Evolutionary conservation across 2,113 vertebrate species (phyloP).

Genomic region (Corvus cornix): DNA sequence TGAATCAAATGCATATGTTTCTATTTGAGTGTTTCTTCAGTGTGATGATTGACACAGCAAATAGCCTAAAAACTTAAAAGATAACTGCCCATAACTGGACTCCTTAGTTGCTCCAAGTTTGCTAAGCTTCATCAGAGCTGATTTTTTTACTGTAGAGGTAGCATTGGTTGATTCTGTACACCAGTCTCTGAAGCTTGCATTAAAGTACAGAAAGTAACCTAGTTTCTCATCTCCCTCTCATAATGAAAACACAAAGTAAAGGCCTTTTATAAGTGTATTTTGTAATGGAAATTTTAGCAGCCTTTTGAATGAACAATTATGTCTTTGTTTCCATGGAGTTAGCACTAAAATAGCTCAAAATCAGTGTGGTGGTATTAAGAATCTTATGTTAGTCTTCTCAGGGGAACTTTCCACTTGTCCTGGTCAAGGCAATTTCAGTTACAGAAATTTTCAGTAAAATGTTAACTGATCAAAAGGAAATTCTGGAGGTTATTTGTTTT

Average conservation of each 20-base stretch:
- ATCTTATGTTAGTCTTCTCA: background rate
- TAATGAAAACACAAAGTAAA: slow-evolving; percentile 30
- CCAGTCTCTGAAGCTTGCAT: background rate
- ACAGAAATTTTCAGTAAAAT: background rate
- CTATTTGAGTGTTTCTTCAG: background rate
- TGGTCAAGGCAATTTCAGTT: background rate
- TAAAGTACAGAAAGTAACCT: background rate
- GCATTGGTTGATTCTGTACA: background rate
- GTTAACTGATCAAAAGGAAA: background rate
- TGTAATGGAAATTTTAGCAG: slow-evolving; percentile 59
- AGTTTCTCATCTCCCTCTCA: background rate
- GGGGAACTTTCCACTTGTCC: background rate
- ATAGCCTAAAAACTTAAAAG: background rate
- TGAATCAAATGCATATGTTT: background rate
- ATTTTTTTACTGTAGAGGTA: background rate
- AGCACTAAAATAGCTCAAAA: slow-evolving; percentile 5
- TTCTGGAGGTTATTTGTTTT: background rate
- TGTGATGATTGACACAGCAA: background rate
- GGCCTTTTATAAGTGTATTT: slow-evolving; percentile 7
- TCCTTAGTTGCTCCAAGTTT: background rate
- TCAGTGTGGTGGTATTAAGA: background rate
- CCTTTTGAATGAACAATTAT: slow-evolving; percentile 43
- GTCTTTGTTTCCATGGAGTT: slow-evolving; percentile 65
- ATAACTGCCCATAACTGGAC: background rate
- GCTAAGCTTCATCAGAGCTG: background rate